Percentiles rank a stretch among this genome's conserved stretches.
Conservation (phyloP, 2,888 invertebrate genomes). For the Eubasilissa splendida region DNA sequence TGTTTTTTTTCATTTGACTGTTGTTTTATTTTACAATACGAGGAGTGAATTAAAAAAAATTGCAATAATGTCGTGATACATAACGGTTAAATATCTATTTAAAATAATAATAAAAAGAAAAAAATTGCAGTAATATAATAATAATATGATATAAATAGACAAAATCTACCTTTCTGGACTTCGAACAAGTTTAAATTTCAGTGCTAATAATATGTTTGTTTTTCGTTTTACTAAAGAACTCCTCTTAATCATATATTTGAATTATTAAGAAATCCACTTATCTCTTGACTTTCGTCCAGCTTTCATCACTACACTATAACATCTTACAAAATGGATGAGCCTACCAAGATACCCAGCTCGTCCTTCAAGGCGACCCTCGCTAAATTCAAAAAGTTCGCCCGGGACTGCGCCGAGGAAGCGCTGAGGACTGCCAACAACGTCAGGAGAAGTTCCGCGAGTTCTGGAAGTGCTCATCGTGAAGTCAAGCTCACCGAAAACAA, state of each 20-base stretch:
- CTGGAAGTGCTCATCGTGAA: too few species aligned
- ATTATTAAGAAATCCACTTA: neutral
- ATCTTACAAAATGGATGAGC: constrained; percentile 1
- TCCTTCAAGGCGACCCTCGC: constrained; percentile 14
- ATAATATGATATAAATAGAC: too few species aligned
- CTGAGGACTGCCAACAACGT: constrained; percentile 1
- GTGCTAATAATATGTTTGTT: neutral
- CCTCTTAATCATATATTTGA: neutral
- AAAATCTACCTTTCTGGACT: too few species aligned
- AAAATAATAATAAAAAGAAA: too few species aligned
- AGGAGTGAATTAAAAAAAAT: too few species aligned
- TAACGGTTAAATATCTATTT: too few species aligned
- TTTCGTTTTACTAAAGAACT: constrained; percentile 22
- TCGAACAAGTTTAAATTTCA: too few species aligned
- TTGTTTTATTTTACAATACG: too few species aligned
- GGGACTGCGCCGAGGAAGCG: constrained; percentile 31
- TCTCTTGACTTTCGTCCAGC: neutral
- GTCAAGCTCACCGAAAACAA: too few species aligned
- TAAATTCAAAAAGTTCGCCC: constrained; percentile 24
- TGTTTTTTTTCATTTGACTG: too few species aligned
- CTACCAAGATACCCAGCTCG: neutral
- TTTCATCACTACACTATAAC: neutral
- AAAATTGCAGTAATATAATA: too few species aligned
- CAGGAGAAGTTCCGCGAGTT: neutral
- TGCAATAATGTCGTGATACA: too few species aligned